phyloP scores from a whole-genome alignment of 2,797 vertebrate genomes.

The Natrix natrix region DNA sequence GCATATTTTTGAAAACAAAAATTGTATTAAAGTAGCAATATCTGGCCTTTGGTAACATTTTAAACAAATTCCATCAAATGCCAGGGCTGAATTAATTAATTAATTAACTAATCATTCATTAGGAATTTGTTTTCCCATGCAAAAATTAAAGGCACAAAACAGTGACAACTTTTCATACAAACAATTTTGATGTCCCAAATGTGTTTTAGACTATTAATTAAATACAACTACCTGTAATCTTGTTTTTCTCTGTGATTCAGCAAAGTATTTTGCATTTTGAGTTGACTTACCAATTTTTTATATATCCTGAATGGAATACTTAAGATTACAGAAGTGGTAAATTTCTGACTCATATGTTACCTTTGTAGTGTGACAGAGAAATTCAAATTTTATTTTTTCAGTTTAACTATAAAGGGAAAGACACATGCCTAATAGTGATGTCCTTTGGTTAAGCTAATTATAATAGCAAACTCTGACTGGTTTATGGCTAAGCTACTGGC shows the following conservation, averaged over 20 bases:
- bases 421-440: not conserved
- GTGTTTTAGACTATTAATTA: slow-evolving; percentile 52
- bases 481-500: rapidly evolving
- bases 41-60: slow-evolving; percentile 54
- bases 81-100: slow-evolving; percentile 36
- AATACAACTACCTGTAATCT: slow-evolving; percentile 49
- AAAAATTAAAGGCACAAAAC: slow-evolving; percentile 51
- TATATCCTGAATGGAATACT: slow-evolving; percentile 80
- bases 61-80: slow-evolving; percentile 59
- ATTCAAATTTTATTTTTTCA: not conserved
- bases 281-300: slow-evolving; percentile 83
- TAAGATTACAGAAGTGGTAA: slow-evolving; percentile 80
- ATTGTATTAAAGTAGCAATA: slow-evolving; percentile 59
- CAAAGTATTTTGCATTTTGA: slow-evolving; percentile 74
- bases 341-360: slow-evolving; percentile 73
- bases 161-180: slow-evolving; percentile 46
- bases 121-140: slow-evolving; percentile 54
- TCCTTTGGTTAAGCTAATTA: not conserved
- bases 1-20: slow-evolving; percentile 6
- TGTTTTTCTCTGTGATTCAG: slow-evolving; percentile 68
- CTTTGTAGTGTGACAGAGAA: slow-evolving; percentile 51
- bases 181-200: slow-evolving; percentile 39
- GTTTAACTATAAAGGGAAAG: not conserved
- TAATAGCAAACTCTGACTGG: not conserved
- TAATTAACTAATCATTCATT: slow-evolving; percentile 24